Evolutionary conservation across 2,113 vertebrate species (phyloP), one percentile per base, ranked within the genome.

Genomic region (Tauraco erythrolophus): DNA sequence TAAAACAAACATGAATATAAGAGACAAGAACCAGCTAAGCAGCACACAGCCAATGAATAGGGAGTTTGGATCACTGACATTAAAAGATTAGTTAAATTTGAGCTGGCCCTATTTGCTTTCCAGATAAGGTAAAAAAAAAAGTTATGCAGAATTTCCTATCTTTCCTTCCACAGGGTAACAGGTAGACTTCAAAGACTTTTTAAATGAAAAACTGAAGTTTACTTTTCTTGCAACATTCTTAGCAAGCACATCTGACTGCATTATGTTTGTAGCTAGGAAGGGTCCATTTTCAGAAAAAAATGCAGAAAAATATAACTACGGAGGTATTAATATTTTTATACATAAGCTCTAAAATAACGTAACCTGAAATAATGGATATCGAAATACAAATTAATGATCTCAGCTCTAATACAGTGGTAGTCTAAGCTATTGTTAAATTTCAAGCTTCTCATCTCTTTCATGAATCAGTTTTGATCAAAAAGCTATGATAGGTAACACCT

Each of bases 401-500:
- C 56, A 53, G 27, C 21, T 78, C 28, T 43, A 88, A 62, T 62
- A 66, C 2, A 3, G 41, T 6, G 83, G 71, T 7, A 74, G 24
- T 43, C 33, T 66, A 88, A 91, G 5, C 2, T 41, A 35, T 33
- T 50, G 50, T 43, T 41, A 72, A 71, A 39, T 60, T 30, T 71
- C 19, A 84, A 68, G 35, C 39, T 62, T 65, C 80, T 78, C 39
- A 74, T 17, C 5, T 83, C 22, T 45, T 69, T 9, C 18, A 10
- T 66, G 66, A 77, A 81, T 13, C 21, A 70, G 41, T 88, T 75
- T 88, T 76, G 53, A 82, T 93, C 89, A 94, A 89, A 95, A 91
- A 77, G 41, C 28, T 78, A 30, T 33, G 39, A 77, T 5, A 53
- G n/a, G 88, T 85, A 56, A 71, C 8, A 72, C 19, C 37, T 97